These are phyloP conservation scores for Criorhina ranunculi DNA, from an alignment of 2,888 invertebrate species.

Conservation along the genomic window DNA sequence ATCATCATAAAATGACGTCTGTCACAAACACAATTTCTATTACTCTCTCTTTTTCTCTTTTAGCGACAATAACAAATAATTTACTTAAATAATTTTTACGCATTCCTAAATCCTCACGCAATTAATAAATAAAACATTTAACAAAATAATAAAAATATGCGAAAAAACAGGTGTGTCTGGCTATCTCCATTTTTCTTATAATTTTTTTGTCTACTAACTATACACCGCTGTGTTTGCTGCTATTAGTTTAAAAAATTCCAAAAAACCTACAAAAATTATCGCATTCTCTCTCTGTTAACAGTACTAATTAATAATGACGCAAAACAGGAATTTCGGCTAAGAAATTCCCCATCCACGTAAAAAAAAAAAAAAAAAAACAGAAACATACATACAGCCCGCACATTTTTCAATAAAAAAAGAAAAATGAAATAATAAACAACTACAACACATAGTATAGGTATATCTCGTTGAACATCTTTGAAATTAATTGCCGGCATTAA, in stretches of 20 bases:
- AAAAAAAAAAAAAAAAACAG: constrained; percentile 32
- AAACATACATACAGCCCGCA: constrained; percentile 26
- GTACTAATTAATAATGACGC: constrained; percentile 73
- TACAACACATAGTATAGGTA: constrained; percentile 50
- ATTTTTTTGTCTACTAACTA: constrained; percentile 2
- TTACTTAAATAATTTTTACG: constrained; percentile 30
- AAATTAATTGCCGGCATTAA: constrained; percentile 75
- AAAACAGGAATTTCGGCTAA: constrained; percentile 67
- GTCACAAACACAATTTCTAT: not conserved
- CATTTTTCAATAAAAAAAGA: constrained; percentile 53
- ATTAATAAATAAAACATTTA: constrained; percentile 66
- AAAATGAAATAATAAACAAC: constrained; percentile 55
- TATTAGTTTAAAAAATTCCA: constrained; percentile 55
- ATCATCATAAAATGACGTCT: constrained; percentile 1
- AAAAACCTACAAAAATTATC: constrained; percentile 60
- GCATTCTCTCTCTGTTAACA: constrained; percentile 68
- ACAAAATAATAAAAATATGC: constrained; percentile 62
- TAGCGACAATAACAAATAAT: not conserved
- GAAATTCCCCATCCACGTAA: constrained; percentile 44
- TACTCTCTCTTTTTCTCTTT: no score
- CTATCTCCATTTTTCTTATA: constrained; percentile 28
- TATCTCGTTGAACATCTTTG: constrained; percentile 72
- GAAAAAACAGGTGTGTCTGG: constrained; percentile 65
- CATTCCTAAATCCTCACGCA: constrained; percentile 67
- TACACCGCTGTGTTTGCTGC: not conserved